Evolutionary conservation across 2,797 vertebrate genomes (phyloP).

Genomic region (Coracias cyanogaster): DNA sequence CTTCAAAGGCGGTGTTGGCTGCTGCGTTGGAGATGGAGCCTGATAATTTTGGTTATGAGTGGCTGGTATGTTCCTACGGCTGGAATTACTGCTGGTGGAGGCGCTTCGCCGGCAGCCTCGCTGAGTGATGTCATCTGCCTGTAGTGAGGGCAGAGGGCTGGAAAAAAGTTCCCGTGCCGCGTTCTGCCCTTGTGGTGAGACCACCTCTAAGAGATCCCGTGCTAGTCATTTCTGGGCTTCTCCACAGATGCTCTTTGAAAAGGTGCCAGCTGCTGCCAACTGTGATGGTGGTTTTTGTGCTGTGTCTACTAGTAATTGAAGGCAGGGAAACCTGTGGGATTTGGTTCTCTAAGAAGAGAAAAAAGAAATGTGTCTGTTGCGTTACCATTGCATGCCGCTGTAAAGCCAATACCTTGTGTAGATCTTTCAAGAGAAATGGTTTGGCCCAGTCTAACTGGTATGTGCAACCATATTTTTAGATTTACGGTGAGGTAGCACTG

Average conservation of each 20-base stretch:
- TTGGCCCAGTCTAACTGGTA: background rate
- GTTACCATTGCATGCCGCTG: rapidly evolving
- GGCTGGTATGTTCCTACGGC: conserved; percentile 21
- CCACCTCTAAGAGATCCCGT: conserved; percentile 56
- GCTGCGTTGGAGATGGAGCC: conserved; percentile 54
- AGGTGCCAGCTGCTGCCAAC: background rate
- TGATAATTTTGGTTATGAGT: conserved; percentile 65
- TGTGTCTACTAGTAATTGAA: background rate
- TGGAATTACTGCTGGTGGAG: conserved; percentile 46
- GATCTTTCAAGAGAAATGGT: background rate
- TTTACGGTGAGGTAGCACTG: background rate
- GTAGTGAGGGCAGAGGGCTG: background rate
- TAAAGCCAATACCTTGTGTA: background rate
- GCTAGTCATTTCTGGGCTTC: conserved; percentile 12
- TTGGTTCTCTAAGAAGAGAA: background rate
- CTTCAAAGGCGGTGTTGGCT: conserved; percentile 60
- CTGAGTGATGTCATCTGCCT: conserved; percentile 11
- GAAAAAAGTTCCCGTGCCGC: background rate
- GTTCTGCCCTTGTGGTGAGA: conserved; percentile 45
- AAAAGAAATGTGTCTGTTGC: background rate
- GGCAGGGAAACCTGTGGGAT: conserved; percentile 1
- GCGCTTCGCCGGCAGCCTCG: background rate
- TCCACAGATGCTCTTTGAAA: conserved; percentile 19
- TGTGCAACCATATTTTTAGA: background rate
- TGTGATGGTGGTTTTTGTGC: background rate